Evolutionary conservation across 2,888 invertebrate species (phyloP).

Genomic region (Danaus chrysippus): DNA sequence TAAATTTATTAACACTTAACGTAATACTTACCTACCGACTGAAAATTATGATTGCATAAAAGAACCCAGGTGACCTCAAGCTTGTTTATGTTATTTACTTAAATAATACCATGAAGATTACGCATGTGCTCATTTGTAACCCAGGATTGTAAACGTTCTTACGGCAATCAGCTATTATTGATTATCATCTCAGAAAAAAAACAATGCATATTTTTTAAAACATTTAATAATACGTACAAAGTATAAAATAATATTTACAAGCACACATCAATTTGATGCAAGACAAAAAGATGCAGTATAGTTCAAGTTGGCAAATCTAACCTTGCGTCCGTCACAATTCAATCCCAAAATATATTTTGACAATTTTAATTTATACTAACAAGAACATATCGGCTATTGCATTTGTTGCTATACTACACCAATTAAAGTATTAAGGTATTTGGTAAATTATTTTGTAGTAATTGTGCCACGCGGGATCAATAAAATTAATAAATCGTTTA

Average conservation of each 20-base stretch:
- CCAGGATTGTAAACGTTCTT: too few species aligned
- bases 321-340: conserved; percentile 16
- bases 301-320: conserved; percentile 36
- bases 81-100: conserved; percentile 10
- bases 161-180: too few species aligned
- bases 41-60: conserved; percentile 22
- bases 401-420: conserved; percentile 1
- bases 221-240: conserved; percentile 60
- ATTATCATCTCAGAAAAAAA: conserved; percentile 8
- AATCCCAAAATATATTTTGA: not conserved
- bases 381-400: not conserved
- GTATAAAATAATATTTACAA: conserved; percentile 77
- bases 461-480: conserved; percentile 3
- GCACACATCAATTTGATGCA: conserved; percentile 77
- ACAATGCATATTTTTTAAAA: conserved; percentile 49
- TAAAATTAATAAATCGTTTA: conserved; percentile 31
- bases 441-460: conserved; percentile 12
- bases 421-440: conserved; percentile 9
- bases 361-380: not conserved
- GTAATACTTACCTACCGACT: conserved; percentile 36
- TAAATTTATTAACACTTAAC: conserved; percentile 53
- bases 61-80: conserved; percentile 24
- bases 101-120: conserved; percentile 4
- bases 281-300: conserved; percentile 51
- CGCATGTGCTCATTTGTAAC: too few species aligned